These are phyloP conservation scores for Potorous gilbertii DNA, from an alignment of 2,797 vertebrate genomes.

Conservation along the genomic window DNA sequence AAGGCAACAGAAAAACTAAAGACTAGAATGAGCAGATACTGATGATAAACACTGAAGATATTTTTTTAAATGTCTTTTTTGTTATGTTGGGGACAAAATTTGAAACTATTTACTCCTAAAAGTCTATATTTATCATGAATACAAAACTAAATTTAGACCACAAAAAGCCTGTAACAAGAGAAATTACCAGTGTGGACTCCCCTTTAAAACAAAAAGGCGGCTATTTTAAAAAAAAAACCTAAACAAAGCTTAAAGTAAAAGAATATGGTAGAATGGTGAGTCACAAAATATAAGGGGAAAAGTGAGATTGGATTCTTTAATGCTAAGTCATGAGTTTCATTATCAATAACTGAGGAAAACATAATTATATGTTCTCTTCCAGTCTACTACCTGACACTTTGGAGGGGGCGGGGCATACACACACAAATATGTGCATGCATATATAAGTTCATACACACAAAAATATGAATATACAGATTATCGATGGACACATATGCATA, in stretches of 20 bases:
- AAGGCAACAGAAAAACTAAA: not conserved
- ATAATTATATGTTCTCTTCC: not conserved
- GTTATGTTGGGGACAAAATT: no score
- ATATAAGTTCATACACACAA: not conserved
- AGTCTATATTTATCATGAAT: no score
- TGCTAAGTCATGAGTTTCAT: not conserved
- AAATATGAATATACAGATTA: not conserved
- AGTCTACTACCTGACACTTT: conserved; percentile 10
- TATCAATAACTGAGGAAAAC: not conserved
- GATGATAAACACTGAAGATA: no score
- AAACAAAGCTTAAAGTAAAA: conserved; percentile 9
- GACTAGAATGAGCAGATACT: not conserved
- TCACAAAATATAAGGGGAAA: conserved; percentile 19
- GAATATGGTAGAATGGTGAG: not conserved
- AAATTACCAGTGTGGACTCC: not conserved
- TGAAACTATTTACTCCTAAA: no score
- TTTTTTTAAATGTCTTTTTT: no score
- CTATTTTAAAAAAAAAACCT: not conserved
- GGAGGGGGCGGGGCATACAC: not conserved
- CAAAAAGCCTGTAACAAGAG: conserved; percentile 1
- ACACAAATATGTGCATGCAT: not conserved
- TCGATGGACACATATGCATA: not conserved
- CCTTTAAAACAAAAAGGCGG: conserved; percentile 47
- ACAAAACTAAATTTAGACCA: conserved; percentile 19
- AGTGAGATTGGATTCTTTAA: not conserved